Conservation (phyloP, 2,113 vertebrate species). For the Megalops atlanticus region DNA sequence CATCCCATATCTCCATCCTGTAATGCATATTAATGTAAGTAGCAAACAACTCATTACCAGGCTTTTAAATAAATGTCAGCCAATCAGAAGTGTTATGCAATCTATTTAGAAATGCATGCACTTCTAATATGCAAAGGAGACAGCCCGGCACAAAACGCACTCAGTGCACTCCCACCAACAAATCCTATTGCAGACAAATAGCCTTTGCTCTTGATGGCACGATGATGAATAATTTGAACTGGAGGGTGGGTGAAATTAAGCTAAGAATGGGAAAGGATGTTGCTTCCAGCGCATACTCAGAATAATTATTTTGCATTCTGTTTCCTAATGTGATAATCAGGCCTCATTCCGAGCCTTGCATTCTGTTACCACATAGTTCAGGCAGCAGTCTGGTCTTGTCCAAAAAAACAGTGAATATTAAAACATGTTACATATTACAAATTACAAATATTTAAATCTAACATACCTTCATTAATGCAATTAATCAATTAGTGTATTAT, state of each 20-base stretch:
- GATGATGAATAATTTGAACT: not conserved
- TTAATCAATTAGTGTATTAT: too few relatives aligned
- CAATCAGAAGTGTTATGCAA: constrained; percentile 44
- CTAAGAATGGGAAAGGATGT: not conserved
- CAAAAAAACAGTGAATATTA: not conserved
- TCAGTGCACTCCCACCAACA: not conserved
- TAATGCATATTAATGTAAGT: constrained; percentile 59
- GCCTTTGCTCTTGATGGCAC: not conserved
- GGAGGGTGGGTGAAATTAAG: not conserved
- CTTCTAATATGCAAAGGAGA: not conserved
- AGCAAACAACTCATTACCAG: constrained; percentile 61
- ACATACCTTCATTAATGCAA: too few relatives aligned
- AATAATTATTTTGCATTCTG: not conserved
- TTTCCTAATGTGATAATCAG: not conserved
- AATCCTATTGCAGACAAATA: not conserved
- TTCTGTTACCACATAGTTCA: not conserved
- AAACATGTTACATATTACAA: not conserved
- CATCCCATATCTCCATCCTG: constrained; percentile 47
- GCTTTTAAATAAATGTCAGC: constrained; percentile 59
- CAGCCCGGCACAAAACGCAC: not conserved
- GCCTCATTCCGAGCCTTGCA: not conserved
- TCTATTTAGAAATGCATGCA: not conserved
- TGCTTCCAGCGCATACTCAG: not conserved
- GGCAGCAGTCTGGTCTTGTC: not conserved
- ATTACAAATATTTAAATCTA: too few relatives aligned